A percentile compares a stretch with the other conserved stretches of the same genome.
phyloP scores from a whole-genome alignment of 2,888 invertebrate species.

The Conops quadrifasciatus region DNA sequence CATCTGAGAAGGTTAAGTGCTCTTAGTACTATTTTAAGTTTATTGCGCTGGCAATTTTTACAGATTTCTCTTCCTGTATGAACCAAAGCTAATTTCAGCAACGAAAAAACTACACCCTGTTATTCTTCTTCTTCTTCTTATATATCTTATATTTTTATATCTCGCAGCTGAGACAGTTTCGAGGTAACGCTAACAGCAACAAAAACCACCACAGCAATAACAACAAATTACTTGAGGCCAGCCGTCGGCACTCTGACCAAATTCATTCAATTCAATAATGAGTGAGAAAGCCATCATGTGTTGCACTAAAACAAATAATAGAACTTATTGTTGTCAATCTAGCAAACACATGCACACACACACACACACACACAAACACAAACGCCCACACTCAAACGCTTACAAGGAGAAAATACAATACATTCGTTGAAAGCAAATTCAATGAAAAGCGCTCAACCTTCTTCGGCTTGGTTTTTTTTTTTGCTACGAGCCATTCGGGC shows the following conservation, averaged over 20 bases:
- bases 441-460: neutral
- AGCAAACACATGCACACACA: conserved; percentile 27
- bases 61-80: too few species aligned
- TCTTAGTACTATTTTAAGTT: too few species aligned
- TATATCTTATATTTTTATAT: too few species aligned
- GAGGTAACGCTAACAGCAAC: too few species aligned
- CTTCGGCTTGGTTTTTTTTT: conserved; percentile 17
- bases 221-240: neutral
- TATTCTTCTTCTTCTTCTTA: too few species aligned
- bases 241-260: conserved; percentile 4
- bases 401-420: neutral
- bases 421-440: neutral
- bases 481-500: conserved; percentile 6
- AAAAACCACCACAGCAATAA: neutral
- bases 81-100: too few species aligned
- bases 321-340: neutral
- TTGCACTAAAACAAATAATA: conserved; percentile 10
- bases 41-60: too few species aligned
- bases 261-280: conserved; percentile 8
- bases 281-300: conserved; percentile 29
- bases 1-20: too few species aligned
- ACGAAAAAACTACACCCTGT: too few species aligned
- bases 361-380: conserved; percentile 19
- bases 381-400: neutral
- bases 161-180: too few species aligned